Evolutionary conservation across 2,888 invertebrate species (phyloP).

Genomic region (Eurytoma californica): DNA sequence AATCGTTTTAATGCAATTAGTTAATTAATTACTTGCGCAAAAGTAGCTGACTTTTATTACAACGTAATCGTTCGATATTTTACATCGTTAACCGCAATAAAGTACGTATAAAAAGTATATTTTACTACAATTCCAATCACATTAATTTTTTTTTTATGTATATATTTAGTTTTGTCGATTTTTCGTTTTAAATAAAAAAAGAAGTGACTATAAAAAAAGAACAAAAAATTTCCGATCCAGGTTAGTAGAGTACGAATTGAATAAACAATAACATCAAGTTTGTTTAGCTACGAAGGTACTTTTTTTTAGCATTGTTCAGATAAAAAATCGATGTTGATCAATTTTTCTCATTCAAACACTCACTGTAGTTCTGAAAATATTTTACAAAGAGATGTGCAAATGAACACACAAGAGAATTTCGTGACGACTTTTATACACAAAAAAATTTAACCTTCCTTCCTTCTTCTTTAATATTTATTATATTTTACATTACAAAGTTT

Average conservation of each 20-base stretch:
- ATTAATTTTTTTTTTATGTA: slow-evolving; percentile 20
- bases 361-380: slow-evolving; percentile 33
- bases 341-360: slow-evolving; percentile 29
- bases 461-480: slow-evolving; percentile 23
- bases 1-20: too few relatives aligned
- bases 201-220: too few relatives aligned
- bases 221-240: too few relatives aligned
- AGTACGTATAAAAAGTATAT: slow-evolving; percentile 43
- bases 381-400: slow-evolving; percentile 19
- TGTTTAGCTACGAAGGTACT: too few relatives aligned
- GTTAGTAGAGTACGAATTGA: too few relatives aligned
- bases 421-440: slow-evolving; percentile 48
- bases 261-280: too few relatives aligned
- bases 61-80: slow-evolving; percentile 29
- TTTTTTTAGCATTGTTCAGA: slow-evolving; percentile 31
- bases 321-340: slow-evolving; percentile 42
- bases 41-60: slow-evolving; percentile 26
- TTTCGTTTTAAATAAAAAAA: background rate
- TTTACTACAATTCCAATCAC: slow-evolving; percentile 32
- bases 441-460: slow-evolving; percentile 14
- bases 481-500: slow-evolving; percentile 48
- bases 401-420: slow-evolving; percentile 46
- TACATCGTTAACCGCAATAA: slow-evolving; percentile 39
- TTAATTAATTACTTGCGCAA: too few relatives aligned
- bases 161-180: slow-evolving; percentile 23